A percentile compares a stretch with the other conserved stretches of the same genome.
phyloP scores from a whole-genome alignment of 1,140 invertebrate genomes.

The Drosophila lacteicornis region DNA sequence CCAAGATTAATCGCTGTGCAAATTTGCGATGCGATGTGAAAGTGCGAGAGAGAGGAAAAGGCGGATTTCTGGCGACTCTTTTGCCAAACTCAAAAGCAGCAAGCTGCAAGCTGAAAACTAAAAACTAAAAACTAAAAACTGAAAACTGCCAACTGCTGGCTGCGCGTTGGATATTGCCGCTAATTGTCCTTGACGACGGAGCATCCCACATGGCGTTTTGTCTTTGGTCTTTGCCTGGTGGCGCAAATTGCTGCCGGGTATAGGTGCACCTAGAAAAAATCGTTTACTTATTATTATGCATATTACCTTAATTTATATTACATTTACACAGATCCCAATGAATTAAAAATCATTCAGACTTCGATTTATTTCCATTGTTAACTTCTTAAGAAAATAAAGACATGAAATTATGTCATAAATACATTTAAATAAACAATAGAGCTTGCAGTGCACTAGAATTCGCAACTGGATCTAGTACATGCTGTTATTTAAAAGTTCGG shows the following conservation, averaged over 20 bases:
- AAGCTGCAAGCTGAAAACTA: slow-evolving; percentile 9
- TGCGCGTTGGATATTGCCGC: slow-evolving; percentile 63
- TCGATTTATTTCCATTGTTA: background rate
- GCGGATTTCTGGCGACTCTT: slow-evolving; percentile 44
- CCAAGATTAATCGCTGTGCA: slow-evolving; percentile 69
- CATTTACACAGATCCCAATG: background rate
- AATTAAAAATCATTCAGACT: background rate
- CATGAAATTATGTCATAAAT: too few relatives aligned
- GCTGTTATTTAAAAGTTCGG: too few relatives aligned
- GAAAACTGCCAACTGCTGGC: slow-evolving; percentile 27
- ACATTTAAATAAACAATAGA: background rate
- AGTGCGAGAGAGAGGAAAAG: slow-evolving; percentile 46
- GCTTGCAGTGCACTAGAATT: background rate
- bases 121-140: slow-evolving; percentile 18
- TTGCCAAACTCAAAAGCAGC: slow-evolving; percentile 1
- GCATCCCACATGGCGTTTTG: slow-evolving; percentile 76
- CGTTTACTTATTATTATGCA: background rate
- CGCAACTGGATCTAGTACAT: too few relatives aligned
- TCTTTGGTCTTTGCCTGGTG: slow-evolving; percentile 39
- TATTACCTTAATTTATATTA: background rate
- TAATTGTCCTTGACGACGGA: slow-evolving; percentile 78
- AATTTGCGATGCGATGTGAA: slow-evolving; percentile 74
- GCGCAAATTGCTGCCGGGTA: slow-evolving; percentile 77
- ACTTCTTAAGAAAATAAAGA: too few relatives aligned
- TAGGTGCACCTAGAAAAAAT: slow-evolving; percentile 32